Percentiles rank a stretch among this genome's conserved stretches.
These are phyloP conservation scores for Xenopus petersii DNA, from an alignment of 2,797 vertebrate species.

Conservation along the genomic window DNA sequence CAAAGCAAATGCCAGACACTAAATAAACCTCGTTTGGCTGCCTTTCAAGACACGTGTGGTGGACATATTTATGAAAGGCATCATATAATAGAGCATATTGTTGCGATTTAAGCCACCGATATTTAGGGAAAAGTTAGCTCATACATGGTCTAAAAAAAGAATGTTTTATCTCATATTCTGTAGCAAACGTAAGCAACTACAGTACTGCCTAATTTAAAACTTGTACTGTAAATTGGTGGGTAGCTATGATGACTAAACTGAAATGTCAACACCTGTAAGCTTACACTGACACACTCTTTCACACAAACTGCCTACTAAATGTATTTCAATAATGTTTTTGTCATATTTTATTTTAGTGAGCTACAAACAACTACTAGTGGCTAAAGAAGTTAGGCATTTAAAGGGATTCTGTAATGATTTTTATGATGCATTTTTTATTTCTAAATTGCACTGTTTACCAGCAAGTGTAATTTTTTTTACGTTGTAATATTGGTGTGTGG, in stretches of 20 bases:
- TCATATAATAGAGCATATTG: neutral
- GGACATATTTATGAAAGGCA: slow-evolving; percentile 15
- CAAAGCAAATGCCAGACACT: slow-evolving; percentile 31
- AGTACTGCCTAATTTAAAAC: neutral
- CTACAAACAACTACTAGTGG: neutral
- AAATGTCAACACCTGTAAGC: neutral
- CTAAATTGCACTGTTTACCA: too few relatives aligned
- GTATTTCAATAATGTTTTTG: neutral
- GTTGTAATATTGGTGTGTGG: too few relatives aligned
- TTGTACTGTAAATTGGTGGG: neutral
- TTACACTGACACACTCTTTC: too few relatives aligned
- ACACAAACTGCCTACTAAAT: too few relatives aligned
- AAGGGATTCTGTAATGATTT: too few relatives aligned
- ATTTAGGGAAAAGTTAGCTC: neutral
- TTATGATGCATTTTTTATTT: too few relatives aligned
- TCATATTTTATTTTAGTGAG: too few relatives aligned
- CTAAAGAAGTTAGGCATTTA: neutral
- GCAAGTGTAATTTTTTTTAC: too few relatives aligned
- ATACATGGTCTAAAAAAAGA: neutral
- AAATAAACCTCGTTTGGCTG: slow-evolving; percentile 41
- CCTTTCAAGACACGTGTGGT: slow-evolving; percentile 35
- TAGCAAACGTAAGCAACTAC: neutral
- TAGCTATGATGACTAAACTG: neutral
- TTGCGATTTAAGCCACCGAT: neutral
- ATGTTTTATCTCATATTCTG: neutral